Conservation (phyloP, 2,888 invertebrate genomes). For the Molorchus minor region DNA sequence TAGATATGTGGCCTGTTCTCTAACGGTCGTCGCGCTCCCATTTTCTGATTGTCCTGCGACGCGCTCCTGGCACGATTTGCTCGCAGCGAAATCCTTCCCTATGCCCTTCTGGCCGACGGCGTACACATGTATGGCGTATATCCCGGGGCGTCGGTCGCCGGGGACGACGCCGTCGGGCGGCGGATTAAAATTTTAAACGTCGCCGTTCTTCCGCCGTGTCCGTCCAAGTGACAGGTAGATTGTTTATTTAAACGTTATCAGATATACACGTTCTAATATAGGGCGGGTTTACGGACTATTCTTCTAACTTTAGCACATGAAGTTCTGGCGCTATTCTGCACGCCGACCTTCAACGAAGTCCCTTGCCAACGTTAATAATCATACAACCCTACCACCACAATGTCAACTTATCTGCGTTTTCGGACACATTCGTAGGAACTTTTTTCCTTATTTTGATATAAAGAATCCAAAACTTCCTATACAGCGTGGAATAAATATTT, state of each 20-base stretch:
- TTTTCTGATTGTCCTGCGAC: slow-evolving; percentile 45
- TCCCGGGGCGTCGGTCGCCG: slow-evolving; percentile 10
- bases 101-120: slow-evolving; percentile 9
- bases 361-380: too few species aligned
- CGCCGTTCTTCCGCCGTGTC: not conserved
- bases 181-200: slow-evolving; percentile 31
- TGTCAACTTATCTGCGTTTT: too few species aligned
- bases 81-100: slow-evolving; percentile 27
- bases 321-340: too few species aligned
- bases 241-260: not conserved
- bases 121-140: slow-evolving; percentile 26
- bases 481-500: too few species aligned
- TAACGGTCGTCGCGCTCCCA: slow-evolving; percentile 46
- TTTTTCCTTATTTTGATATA: too few species aligned
- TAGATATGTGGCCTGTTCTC: slow-evolving; percentile 57
- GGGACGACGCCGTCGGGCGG: slow-evolving; percentile 12
- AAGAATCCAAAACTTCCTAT: too few species aligned
- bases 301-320: too few species aligned
- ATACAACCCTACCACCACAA: too few species aligned
- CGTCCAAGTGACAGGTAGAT: not conserved
- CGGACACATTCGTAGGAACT: too few species aligned
- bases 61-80: slow-evolving; percentile 32
- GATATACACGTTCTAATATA: too few species aligned
- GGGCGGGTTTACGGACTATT: too few species aligned
- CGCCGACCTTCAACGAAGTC: too few species aligned